Percentiles rank a stretch among this genome's conserved stretches.
These are phyloP conservation scores for Zygaena filipendulae DNA, from an alignment of 2,888 invertebrate genomes.

Conservation along the genomic window DNA sequence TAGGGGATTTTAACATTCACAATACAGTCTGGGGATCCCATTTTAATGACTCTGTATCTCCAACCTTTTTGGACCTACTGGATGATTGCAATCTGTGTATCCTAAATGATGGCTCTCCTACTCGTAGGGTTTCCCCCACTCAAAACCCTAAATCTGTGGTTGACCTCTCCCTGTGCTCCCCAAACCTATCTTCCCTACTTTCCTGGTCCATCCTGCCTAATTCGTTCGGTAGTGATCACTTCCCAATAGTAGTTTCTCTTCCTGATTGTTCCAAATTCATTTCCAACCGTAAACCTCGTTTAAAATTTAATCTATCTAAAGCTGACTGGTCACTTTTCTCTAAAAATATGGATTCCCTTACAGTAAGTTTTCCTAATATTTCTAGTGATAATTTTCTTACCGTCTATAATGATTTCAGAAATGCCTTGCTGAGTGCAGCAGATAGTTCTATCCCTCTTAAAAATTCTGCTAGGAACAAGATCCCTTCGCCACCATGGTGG, in stretches of 20 bases:
- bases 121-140: constrained; percentile 4
- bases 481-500: constrained; percentile 9
- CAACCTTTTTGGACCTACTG: constrained; percentile 3
- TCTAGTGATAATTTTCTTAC: not conserved
- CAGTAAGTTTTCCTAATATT: too few relatives aligned
- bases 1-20: constrained; percentile 11
- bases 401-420: too few relatives aligned
- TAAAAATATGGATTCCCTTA: too few relatives aligned
- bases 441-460: constrained; percentile 3
- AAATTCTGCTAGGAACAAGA: too few relatives aligned
- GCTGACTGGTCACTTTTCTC: constrained; percentile 4
- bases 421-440: not conserved
- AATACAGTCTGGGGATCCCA: constrained; percentile 8
- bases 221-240: constrained; percentile 12
- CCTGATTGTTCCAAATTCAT: not conserved
- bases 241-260: constrained; percentile 5
- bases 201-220: constrained; percentile 3
- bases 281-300: not conserved
- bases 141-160: constrained; percentile 6
- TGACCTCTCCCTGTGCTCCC: constrained; percentile 6
- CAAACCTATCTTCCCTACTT: constrained; percentile 1
- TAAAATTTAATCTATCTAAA: constrained; percentile 5
- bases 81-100: constrained; percentile 8
- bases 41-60: constrained; percentile 1
- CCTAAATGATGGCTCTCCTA: constrained; percentile 7